These are phyloP conservation scores for Rhynchonycteris naso DNA, from an alignment of 2,797 vertebrate genomes.

Conservation along the genomic window DNA sequence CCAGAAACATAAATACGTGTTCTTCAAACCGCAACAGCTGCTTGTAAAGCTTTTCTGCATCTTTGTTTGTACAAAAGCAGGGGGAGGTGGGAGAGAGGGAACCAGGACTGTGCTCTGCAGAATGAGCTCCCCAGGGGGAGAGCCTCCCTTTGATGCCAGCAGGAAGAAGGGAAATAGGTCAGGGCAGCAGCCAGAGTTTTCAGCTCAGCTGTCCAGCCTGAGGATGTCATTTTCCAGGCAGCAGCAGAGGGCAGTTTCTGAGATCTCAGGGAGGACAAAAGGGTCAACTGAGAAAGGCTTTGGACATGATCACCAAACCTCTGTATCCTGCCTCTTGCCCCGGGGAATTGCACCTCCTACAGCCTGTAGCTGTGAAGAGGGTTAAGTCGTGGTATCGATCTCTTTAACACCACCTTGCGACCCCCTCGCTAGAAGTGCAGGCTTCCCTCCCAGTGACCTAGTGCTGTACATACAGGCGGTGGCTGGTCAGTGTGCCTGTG, in stretches of 20 bases:
- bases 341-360: not conserved
- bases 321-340: not conserved
- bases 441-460: not conserved
- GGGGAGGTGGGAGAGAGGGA: not conserved
- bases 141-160: constrained; percentile 56
- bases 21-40: constrained; percentile 12
- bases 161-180: constrained; percentile 71
- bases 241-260: constrained; percentile 47
- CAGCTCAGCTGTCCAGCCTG: constrained; percentile 36
- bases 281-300: constrained; percentile 6
- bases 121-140: constrained; percentile 47
- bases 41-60: constrained; percentile 21
- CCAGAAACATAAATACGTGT: not conserved
- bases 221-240: constrained; percentile 44
- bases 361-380: not conserved
- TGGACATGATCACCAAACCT: constrained; percentile 26
- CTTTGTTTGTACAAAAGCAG: constrained; percentile 14
- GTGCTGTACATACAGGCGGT: not conserved
- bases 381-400: not conserved
- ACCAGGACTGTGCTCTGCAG: constrained; percentile 4
- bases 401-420: not conserved
- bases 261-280: constrained; percentile 33
- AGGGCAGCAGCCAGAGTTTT: constrained; percentile 50
- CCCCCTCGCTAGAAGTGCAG: not conserved
- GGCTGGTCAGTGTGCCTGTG: not conserved